Conservation (phyloP, 2,888 invertebrate species). For the Dicyrtomina minuta region DNA sequence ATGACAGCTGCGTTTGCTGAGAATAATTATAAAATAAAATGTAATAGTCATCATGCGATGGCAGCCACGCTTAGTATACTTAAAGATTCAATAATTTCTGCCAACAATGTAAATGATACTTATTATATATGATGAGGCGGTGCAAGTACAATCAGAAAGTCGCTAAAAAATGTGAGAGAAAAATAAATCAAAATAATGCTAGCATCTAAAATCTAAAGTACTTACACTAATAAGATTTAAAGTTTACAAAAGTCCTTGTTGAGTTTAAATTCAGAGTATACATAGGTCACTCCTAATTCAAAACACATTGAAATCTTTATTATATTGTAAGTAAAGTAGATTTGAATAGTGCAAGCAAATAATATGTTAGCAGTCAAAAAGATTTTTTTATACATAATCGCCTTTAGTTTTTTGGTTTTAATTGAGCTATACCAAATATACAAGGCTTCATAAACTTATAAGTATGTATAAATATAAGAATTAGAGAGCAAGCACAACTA, state of each 20-base stretch:
- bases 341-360: conserved; percentile 7
- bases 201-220: too few species aligned
- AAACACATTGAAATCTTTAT: background rate
- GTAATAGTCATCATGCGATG: too few species aligned
- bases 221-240: background rate
- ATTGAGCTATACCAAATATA: too few species aligned
- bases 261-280: background rate
- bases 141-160: background rate
- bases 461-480: too few species aligned
- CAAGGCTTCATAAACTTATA: too few species aligned
- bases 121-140: background rate
- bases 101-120: background rate
- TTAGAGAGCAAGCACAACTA: background rate
- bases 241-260: background rate
- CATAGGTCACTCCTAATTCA: background rate
- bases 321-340: background rate
- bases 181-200: background rate
- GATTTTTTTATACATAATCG: too few species aligned
- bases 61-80: too few species aligned
- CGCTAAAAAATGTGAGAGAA: background rate
- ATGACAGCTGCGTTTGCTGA: too few species aligned
- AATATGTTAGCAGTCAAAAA: background rate
- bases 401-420: too few species aligned
- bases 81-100: too few species aligned
- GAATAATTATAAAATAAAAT: too few species aligned